Evolutionary conservation across 2,113 vertebrate genomes (phyloP).

Genomic region (Tragulus kanchil): DNA sequence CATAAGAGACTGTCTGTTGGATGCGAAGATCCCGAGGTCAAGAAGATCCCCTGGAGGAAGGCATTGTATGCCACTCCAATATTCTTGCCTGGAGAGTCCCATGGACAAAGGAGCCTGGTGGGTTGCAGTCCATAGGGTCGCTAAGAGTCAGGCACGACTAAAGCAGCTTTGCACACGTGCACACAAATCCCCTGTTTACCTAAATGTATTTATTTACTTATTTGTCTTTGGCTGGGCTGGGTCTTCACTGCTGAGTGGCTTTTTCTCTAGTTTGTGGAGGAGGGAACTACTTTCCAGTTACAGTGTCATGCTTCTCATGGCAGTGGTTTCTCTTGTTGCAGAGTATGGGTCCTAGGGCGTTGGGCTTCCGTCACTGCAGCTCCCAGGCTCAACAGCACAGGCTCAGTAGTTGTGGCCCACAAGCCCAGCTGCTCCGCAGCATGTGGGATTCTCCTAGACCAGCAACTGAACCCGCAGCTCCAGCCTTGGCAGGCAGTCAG

Average conservation of each 20-base stretch:
- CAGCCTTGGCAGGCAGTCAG: background rate
- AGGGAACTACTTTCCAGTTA: background rate
- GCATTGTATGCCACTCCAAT: too few species aligned
- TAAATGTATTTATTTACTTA: background rate
- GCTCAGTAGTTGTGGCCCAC: background rate
- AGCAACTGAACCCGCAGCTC: background rate
- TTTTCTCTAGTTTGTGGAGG: background rate
- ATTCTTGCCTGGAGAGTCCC: too few species aligned
- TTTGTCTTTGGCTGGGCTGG: background rate
- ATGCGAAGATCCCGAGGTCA: too few species aligned
- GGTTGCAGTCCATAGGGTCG: too few species aligned
- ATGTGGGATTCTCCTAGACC: background rate
- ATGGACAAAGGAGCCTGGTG: too few species aligned
- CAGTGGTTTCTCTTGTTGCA: background rate
- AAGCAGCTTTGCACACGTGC: too few species aligned
- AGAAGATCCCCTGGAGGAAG: too few species aligned
- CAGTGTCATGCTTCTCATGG: fast-evolving
- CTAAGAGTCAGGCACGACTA: too few species aligned
- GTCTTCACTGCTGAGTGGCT: background rate
- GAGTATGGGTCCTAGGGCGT: fast-evolving
- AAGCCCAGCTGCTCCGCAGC: background rate
- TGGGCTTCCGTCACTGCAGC: background rate
- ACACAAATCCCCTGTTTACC: too few species aligned
- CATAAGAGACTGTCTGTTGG: too few species aligned
- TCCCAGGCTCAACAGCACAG: background rate